Base-by-base conservation (phyloP, 2,888 invertebrate genomes). In the Xylota segnis region DNA sequence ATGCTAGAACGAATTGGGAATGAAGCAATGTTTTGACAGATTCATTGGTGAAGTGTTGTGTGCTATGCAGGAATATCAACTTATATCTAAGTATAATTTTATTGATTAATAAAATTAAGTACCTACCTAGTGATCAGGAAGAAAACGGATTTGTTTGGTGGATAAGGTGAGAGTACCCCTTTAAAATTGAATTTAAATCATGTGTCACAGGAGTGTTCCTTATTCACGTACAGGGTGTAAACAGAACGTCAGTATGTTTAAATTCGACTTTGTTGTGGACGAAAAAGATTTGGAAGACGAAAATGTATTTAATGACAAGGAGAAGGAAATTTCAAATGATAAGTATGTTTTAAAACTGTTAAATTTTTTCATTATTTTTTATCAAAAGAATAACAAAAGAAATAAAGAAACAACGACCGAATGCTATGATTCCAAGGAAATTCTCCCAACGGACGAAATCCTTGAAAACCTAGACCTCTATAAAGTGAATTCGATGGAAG, bases 231-330 rank as follows among this genome's bases (percentile, higher is more conserved):
- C 32, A 87, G 87, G 83, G 87, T 87, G 87, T 6, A 37, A 6
- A 58, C 0, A 72, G 74, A 75, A 54, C 14, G 6, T 27, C 7
- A 88, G 86, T 14, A 91, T 91, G 91, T 91, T 91, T 65, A 89
- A 90, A 88, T 91, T 91, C 86, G 90, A 91, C 71, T 91, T 91
- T 83, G 87, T 90, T 32, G 88, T 92, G 5, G 88, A 88, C 2
- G 72, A 88, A 47, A 87, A 65, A 10, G 88, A 86, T 5, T 34
- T 56, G 14, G 82, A 78, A 0, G 63, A 43, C 0, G 81, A 82
- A 59, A 76, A 45, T 29, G 47, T 72, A 4, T 88, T 87, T 63
- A 27, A 40, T 2, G 54, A 77, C 16, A 47, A 78, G 2, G 14
- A 4, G 0, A 40, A 18, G 7, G 16, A 47, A 32, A 3, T 6